Evolutionary conservation across 2,888 invertebrate species (phyloP).

Genomic region (Vannuccia rotundouncinata): DNA sequence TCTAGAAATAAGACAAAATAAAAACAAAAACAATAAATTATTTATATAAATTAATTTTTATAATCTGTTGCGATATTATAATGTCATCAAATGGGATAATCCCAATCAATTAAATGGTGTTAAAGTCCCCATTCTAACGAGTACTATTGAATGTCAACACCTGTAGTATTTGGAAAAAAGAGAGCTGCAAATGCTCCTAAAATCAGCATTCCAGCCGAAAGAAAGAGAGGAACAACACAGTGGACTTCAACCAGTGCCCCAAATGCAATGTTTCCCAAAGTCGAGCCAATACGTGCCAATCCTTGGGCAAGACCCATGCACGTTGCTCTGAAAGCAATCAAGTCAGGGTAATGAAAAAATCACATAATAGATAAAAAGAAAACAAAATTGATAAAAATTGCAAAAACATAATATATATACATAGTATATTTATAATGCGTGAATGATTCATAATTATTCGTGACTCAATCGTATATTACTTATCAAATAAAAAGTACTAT

Average conservation of each 20-base stretch:
- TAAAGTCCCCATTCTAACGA: no score
- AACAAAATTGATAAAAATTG: no score
- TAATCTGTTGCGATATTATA: no score
- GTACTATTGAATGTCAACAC: conserved; percentile 48
- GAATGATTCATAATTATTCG: no score
- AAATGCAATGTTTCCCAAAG: conserved; percentile 78
- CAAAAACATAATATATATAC: no score
- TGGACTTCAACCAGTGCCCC: conserved; percentile 76
- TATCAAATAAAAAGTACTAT: not conserved
- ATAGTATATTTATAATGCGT: no score
- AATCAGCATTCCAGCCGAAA: conserved; percentile 75
- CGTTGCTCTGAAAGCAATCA: conserved; percentile 65
- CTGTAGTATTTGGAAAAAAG: conserved; percentile 79
- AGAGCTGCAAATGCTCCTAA: conserved; percentile 79
- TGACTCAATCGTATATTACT: not conserved
- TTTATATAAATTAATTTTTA: no score
- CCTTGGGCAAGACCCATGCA: conserved; percentile 84
- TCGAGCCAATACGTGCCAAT: conserved; percentile 79
- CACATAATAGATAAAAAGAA: not conserved
- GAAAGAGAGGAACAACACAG: conserved; percentile 84
- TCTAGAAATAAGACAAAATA: no score
- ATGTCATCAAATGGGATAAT: no score
- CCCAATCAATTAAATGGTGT: no score
- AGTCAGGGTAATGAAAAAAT: conserved; percentile 31
- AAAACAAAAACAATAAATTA: no score